Evolutionary conservation across 2,113 vertebrate genomes (phyloP).

Genomic region (Misgurnus mizolepis): DNA sequence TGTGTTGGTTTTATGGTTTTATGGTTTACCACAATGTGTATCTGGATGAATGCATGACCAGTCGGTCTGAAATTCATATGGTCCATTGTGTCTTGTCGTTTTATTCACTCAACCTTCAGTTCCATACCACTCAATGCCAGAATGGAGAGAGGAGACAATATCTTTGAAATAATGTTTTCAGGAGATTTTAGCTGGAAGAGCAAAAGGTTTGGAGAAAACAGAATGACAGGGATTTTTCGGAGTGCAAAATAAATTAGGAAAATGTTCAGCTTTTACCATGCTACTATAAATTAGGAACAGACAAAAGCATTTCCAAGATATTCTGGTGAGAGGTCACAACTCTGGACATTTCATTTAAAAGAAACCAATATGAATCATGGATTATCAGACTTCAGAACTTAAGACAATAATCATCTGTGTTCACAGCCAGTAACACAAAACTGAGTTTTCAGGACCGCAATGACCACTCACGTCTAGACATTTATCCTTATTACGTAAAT

Average conservation of each 20-base stretch:
- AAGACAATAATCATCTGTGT: neutral
- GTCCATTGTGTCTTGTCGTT: constrained; percentile 36
- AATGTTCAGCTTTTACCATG: constrained; percentile 7
- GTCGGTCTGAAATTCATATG: constrained; percentile 29
- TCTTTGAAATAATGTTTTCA: constrained; percentile 28
- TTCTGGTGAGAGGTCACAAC: constrained; percentile 22
- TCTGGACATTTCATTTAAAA: constrained; percentile 13
- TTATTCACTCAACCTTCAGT: constrained; percentile 40
- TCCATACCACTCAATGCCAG: constrained; percentile 38
- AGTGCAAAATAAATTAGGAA: constrained; percentile 16
- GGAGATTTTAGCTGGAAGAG: neutral
- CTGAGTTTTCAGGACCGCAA: neutral
- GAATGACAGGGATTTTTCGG: neutral
- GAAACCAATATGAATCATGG: constrained; percentile 18
- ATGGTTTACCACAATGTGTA: constrained; percentile 2
- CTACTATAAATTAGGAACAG: neutral
- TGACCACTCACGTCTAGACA: neutral
- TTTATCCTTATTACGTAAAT: neutral
- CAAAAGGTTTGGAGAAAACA: neutral
- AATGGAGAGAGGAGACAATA: constrained; percentile 35
- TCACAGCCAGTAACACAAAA: neutral
- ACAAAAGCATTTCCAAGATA: neutral
- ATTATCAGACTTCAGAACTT: constrained; percentile 2
- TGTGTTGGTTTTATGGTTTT: constrained; percentile 3
- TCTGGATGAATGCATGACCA: constrained; percentile 16